Evolutionary conservation across 2,797 vertebrate genomes (phyloP).

Genomic region (Argyrosomus regius): DNA sequence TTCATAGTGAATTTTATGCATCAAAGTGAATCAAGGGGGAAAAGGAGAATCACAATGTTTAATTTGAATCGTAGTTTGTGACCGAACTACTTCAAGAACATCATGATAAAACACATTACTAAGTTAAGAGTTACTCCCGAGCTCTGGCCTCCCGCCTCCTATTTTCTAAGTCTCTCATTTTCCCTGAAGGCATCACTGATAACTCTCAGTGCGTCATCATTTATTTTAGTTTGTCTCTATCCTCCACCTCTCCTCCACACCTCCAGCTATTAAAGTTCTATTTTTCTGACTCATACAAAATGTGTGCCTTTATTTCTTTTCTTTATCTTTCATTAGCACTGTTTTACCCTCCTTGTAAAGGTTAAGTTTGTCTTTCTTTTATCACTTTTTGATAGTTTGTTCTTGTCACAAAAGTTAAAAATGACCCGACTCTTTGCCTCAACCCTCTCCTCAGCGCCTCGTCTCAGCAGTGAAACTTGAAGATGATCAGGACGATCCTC

Average conservation of each 20-base stretch:
- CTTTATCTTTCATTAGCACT: conserved; percentile 10
- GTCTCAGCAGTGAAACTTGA: conserved; percentile 83
- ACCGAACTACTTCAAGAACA: conserved; percentile 11
- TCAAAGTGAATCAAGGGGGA: conserved; percentile 2
- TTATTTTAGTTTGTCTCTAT: conserved; percentile 35
- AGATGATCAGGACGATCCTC: conserved; percentile 86
- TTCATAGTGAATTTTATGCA: conserved; percentile 4
- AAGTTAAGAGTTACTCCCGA: conserved; percentile 42
- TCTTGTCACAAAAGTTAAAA: conserved; percentile 8
- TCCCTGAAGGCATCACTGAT: conserved; percentile 70
- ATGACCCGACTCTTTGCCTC: background rate
- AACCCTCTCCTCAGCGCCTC: too few species aligned
- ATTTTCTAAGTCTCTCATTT: conserved; percentile 29
- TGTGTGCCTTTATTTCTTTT: conserved; percentile 20
- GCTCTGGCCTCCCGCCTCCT: conserved; percentile 13
- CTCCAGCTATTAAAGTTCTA: conserved; percentile 22
- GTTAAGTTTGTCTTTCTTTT: conserved; percentile 4
- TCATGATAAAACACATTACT: conserved; percentile 49
- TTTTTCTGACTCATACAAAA: conserved; percentile 13
- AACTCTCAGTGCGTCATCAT: conserved; percentile 46
- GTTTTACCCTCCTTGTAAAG: conserved; percentile 22
- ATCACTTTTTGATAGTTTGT: conserved; percentile 11
- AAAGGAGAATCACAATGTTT: conserved; percentile 18
- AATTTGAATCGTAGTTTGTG: conserved; percentile 1
- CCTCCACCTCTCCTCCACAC: conserved; percentile 16